Conservation (phyloP, 1,140 invertebrate species). For the Oscheius sp. region DNA sequence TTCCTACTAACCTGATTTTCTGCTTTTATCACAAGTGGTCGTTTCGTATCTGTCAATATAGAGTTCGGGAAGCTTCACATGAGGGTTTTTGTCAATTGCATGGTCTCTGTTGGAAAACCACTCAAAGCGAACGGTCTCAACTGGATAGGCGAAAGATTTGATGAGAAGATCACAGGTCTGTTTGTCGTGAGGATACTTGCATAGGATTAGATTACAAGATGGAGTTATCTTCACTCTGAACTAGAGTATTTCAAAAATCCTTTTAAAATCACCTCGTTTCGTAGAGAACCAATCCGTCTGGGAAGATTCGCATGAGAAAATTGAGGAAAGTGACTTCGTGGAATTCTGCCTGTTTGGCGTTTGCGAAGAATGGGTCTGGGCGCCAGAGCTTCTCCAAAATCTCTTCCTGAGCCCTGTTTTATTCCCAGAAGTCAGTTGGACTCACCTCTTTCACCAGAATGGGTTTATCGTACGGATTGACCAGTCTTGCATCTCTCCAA, state of each 20-base stretch:
- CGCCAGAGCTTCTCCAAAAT: slow-evolving; percentile 43
- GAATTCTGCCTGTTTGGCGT: slow-evolving; percentile 71
- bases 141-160: slow-evolving; percentile 60
- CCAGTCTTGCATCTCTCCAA: slow-evolving; percentile 56
- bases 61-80: slow-evolving; percentile 58
- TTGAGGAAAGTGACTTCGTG: slow-evolving; percentile 72
- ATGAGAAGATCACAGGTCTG: slow-evolving; percentile 59
- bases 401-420: slow-evolving; percentile 49
- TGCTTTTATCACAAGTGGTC: slow-evolving; percentile 50
- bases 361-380: slow-evolving; percentile 72
- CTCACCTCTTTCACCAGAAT: slow-evolving; percentile 58
- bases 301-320: slow-evolving; percentile 70
- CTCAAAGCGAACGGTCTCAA: slow-evolving; percentile 59
- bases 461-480: slow-evolving; percentile 58
- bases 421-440: slow-evolving; percentile 53
- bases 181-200: slow-evolving; percentile 61
- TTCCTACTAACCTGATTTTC: slow-evolving; percentile 48
- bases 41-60: slow-evolving; percentile 58
- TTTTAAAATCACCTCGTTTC: slow-evolving; percentile 66
- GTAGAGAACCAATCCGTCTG: slow-evolving; percentile 69
- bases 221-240: slow-evolving; percentile 59
- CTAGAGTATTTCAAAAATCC: not conserved
- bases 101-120: slow-evolving; percentile 57
- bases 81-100: slow-evolving; percentile 60
- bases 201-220: slow-evolving; percentile 59